phyloP scores from a whole-genome alignment of 2,113 vertebrate species.

The Opisthocomus hoazin region DNA sequence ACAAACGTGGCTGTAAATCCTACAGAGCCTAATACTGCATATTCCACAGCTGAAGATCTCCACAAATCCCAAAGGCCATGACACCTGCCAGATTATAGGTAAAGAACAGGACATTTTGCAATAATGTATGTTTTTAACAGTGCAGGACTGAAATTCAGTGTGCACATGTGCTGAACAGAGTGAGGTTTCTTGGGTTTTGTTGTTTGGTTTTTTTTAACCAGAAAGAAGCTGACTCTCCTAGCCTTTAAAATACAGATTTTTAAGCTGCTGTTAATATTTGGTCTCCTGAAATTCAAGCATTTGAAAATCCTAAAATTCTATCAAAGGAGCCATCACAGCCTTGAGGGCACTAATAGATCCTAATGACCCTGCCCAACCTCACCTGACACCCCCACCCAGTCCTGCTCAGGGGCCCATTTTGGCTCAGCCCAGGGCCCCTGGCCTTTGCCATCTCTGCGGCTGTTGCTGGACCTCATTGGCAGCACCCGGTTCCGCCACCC shows the following conservation, averaged over 20 bases:
- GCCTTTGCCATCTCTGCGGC: neutral
- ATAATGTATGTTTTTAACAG: neutral
- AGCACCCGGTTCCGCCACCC: neutral
- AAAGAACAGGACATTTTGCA: neutral
- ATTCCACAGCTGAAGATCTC: neutral
- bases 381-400: neutral
- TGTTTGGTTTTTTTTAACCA: neutral
- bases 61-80: neutral
- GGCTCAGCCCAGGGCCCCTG: neutral
- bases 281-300: neutral
- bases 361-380: neutral
- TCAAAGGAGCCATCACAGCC: neutral
- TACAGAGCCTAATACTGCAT: neutral
- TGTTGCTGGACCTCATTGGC: neutral
- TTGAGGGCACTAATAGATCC: neutral
- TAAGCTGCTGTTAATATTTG: neutral
- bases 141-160: neutral
- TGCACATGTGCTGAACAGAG: neutral
- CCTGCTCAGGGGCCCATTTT: neutral
- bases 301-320: neutral
- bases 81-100: neutral
- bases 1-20: neutral
- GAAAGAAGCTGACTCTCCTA: neutral
- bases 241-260: neutral
- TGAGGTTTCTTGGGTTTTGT: fast-evolving